Percentiles rank a stretch among this genome's conserved stretches.
Conservation (phyloP, 2,888 invertebrate genomes). For the Dione juno region DNA sequence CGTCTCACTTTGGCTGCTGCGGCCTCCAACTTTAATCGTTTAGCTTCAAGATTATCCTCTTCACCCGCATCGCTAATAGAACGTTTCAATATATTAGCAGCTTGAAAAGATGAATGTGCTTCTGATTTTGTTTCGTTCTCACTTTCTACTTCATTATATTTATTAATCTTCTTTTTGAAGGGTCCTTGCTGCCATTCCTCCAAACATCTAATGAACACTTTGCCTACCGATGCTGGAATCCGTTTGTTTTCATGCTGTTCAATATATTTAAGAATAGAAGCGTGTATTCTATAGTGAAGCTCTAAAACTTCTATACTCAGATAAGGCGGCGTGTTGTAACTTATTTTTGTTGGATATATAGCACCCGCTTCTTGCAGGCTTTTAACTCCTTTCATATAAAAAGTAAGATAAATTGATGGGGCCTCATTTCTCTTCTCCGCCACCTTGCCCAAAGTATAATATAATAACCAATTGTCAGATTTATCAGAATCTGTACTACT, state of each 20-base stretch:
- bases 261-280: constrained; percentile 93
- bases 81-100: constrained; percentile 77
- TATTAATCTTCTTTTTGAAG: constrained; percentile 67
- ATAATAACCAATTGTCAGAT: constrained; percentile 93
- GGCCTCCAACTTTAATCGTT: constrained; percentile 69
- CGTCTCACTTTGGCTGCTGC: constrained; percentile 76
- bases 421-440: constrained; percentile 92
- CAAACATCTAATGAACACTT: constrained; percentile 84
- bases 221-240: constrained; percentile 83
- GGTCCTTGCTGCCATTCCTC: constrained; percentile 77
- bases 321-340: constrained; percentile 91
- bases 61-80: constrained; percentile 77
- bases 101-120: constrained; percentile 58
- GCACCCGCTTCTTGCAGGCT: constrained; percentile 91
- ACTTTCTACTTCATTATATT: constrained; percentile 56
- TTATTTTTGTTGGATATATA: constrained; percentile 93
- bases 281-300: constrained; percentile 92
- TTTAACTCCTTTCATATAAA: constrained; percentile 91
- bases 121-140: constrained; percentile 59
- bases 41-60: constrained; percentile 71
- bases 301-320: constrained; percentile 95
- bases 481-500: constrained; percentile 80
- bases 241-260: constrained; percentile 89
- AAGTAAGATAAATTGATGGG: constrained; percentile 88
- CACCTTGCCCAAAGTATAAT: constrained; percentile 98